These are phyloP conservation scores for Marisa cornuarietis DNA, from an alignment of 1,140 invertebrate genomes.

Conservation along the genomic window DNA sequence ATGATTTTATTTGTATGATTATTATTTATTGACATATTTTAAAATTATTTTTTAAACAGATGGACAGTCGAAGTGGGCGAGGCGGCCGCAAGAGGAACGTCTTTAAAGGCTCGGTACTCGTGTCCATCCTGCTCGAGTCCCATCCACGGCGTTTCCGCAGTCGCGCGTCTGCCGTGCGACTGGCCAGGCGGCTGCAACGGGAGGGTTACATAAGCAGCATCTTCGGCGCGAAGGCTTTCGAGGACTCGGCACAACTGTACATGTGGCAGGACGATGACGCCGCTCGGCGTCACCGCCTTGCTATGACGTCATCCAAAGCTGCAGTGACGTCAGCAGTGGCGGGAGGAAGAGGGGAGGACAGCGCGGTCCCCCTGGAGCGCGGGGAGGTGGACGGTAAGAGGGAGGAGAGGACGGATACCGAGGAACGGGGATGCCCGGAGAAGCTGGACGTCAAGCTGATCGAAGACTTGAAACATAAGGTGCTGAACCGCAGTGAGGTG, in stretches of 20 bases:
- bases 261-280: conserved; percentile 51
- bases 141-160: conserved; percentile 44
- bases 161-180: conserved; percentile 48
- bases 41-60: conserved; percentile 43
- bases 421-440: background rate
- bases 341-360: background rate
- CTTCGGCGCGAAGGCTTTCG: conserved; percentile 49
- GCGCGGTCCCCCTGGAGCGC: background rate
- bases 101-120: conserved; percentile 54
- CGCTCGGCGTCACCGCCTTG: conserved; percentile 17
- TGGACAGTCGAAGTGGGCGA: conserved; percentile 39
- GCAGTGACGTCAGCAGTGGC: background rate
- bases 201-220: conserved; percentile 54
- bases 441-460: conserved; percentile 30
- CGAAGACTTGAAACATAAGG: conserved; percentile 35
- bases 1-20: background rate
- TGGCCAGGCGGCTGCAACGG: conserved; percentile 51
- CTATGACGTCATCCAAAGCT: conserved; percentile 40
- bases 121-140: conserved; percentile 49
- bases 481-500: conserved; percentile 35
- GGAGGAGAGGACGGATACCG: background rate
- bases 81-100: conserved; percentile 40
- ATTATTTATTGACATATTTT: background rate
- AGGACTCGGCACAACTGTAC: conserved; percentile 59
- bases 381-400: background rate